These are phyloP conservation scores for Selenia dentaria DNA, from an alignment of 2,888 invertebrate species.

Conservation along the genomic window DNA sequence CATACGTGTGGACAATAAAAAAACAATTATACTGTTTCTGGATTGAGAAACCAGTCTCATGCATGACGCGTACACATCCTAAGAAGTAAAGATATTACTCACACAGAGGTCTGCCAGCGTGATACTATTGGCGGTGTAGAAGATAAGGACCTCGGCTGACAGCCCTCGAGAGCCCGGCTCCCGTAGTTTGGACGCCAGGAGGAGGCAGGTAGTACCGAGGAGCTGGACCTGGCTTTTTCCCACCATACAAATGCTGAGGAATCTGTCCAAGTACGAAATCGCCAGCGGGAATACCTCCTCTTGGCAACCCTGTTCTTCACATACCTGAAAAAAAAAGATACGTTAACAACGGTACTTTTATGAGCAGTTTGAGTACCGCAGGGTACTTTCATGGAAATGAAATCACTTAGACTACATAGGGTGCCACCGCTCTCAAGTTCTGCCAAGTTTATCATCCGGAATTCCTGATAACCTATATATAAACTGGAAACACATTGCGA, in stretches of 20 bases:
- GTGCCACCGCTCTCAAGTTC: constrained; percentile 55
- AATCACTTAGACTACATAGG: constrained; percentile 34
- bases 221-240: constrained; percentile 95
- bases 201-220: constrained; percentile 95
- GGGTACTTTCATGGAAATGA: constrained; percentile 44
- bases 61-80: too few species aligned
- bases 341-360: constrained; percentile 26
- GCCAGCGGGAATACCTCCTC: constrained; percentile 97
- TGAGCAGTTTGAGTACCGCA: background rate
- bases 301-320: constrained; percentile 96
- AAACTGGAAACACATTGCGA: constrained; percentile 69
- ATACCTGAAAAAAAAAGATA: constrained; percentile 88
- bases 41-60: too few species aligned
- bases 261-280: constrained; percentile 96
- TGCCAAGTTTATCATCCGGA: constrained; percentile 69
- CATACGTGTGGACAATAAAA: too few species aligned
- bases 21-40: too few species aligned
- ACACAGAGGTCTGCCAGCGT: constrained; percentile 94
- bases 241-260: constrained; percentile 93
- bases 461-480: constrained; percentile 82
- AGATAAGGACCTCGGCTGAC: constrained; percentile 92
- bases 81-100: constrained; percentile 85
- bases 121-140: constrained; percentile 97
- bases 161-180: constrained; percentile 91
- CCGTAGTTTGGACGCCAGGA: constrained; percentile 96